phyloP scores from a whole-genome alignment of 1,140 invertebrate species.

The Bathynomus jamesi region DNA sequence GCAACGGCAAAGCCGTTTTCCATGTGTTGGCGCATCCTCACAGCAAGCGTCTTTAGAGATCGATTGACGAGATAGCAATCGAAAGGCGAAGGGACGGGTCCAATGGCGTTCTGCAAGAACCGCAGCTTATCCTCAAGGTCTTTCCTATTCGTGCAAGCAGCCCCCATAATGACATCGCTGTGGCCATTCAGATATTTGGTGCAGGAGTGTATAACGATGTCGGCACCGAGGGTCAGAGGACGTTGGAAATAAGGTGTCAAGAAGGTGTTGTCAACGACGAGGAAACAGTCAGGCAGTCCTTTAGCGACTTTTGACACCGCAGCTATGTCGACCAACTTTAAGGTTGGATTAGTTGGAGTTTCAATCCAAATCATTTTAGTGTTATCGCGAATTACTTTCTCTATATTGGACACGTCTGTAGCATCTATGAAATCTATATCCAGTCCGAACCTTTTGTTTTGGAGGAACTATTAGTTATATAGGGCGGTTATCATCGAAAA shows the following conservation, averaged over 20 bases:
- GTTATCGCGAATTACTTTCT: slow-evolving; percentile 21
- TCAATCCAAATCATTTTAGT: slow-evolving; percentile 74
- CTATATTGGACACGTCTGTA: slow-evolving; percentile 42
- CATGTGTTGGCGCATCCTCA: slow-evolving; percentile 86
- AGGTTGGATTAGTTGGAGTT: slow-evolving; percentile 91
- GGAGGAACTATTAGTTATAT: background rate
- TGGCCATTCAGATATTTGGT: slow-evolving; percentile 99
- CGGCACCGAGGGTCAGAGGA: slow-evolving; percentile 82
- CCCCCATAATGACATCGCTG: slow-evolving; percentile 95
- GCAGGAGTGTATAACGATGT: slow-evolving; percentile 84
- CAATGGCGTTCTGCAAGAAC: slow-evolving; percentile 87
- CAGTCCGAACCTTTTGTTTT: slow-evolving; percentile 54
- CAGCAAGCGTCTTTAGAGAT: slow-evolving; percentile 84
- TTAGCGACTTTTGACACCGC: slow-evolving; percentile 59
- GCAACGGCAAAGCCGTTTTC: slow-evolving; percentile 68
- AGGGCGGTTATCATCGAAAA: background rate
- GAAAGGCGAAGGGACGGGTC: slow-evolving; percentile 89
- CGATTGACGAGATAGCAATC: slow-evolving; percentile 91
- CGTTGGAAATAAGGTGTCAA: slow-evolving; percentile 90
- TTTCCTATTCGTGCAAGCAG: slow-evolving; percentile 64
- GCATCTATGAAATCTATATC: slow-evolving; percentile 73
- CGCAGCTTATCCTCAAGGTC: slow-evolving; percentile 62
- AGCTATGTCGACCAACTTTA: slow-evolving; percentile 85
- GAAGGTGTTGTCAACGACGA: slow-evolving; percentile 97
- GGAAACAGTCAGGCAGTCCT: slow-evolving; percentile 46